Conservation (phyloP, 2,888 invertebrate genomes). For the Seladonia tumulorum region DNA sequence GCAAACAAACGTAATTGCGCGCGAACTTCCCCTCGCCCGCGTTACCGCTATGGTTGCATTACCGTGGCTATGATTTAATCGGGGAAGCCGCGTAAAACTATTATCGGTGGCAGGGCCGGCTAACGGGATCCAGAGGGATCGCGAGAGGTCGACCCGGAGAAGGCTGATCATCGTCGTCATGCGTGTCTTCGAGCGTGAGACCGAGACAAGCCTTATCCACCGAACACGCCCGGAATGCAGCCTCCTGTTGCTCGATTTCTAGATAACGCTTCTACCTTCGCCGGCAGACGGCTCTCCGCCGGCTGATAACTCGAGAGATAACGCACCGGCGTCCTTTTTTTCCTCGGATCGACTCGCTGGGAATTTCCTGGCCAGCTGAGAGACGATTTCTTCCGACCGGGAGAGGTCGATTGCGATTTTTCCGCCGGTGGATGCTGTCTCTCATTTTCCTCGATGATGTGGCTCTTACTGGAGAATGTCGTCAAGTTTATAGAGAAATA, state of each 20-base stretch:
- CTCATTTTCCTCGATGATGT: not conserved
- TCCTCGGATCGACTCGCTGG: not conserved
- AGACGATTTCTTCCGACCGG: not conserved
- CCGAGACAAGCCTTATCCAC: conserved; percentile 65
- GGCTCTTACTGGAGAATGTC: not conserved
- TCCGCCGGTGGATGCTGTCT: not conserved
- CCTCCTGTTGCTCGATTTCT: conserved; percentile 33
- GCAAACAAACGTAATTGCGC: conserved; percentile 78
- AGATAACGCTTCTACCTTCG: conserved; percentile 30
- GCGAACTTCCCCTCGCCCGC: conserved; percentile 47
- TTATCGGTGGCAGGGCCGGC: conserved; percentile 75
- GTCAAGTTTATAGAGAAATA: no score
- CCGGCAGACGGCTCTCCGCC: not conserved
- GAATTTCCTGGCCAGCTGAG: not conserved
- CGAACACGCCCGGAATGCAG: conserved; percentile 45
- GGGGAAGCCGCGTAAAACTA: conserved; percentile 72
- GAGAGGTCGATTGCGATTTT: not conserved
- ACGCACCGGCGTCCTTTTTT: not conserved
- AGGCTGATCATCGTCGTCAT: conserved; percentile 50
- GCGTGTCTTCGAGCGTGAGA: conserved; percentile 69
- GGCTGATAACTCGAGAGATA: not conserved
- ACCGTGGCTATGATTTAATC: conserved; percentile 76
- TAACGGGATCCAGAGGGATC: conserved; percentile 66
- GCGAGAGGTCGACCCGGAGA: conserved; percentile 27
- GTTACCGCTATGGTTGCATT: conserved; percentile 43